Base-by-base conservation (phyloP, 2,113 vertebrate species). In the Mustela nigripes region DNA sequence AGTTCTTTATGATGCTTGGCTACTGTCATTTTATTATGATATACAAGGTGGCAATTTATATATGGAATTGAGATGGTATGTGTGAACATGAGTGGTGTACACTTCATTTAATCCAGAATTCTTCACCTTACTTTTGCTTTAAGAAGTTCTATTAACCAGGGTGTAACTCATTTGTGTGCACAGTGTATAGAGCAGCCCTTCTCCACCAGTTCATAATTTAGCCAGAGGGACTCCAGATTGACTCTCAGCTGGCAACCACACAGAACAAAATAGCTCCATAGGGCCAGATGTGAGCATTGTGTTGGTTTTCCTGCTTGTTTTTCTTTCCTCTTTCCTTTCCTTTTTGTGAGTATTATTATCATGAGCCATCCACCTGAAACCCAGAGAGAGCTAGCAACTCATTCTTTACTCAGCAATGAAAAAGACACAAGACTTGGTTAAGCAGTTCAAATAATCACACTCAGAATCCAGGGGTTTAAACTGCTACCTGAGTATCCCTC, bases 391-490 rank as follows among this genome's bases (percentile, higher is more conserved):
- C 7, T 53, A 42, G 87, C 18, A 36, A 95, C 84, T 95, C 67
- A 18, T 97, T 98, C 93, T 96, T 62, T 48, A 94, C n/a, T 96
- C 91, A 96, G 91, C 2, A 16, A 94, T 89, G 24, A 58, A 78
- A 91, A 91, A 96, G 26, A 79, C 95, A 87, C 85, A 96, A 84
- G 42, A 76, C 71, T 97, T 97, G 28, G 73, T 80, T 97, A 98
- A 97, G 33, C 86, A 21, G 36, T 88, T 92, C 93, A 97, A 98
- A 98, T 97, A 93, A 92, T 96, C 88, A 83, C 88, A 58, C 39
- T 50, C 71, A 80, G 22, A 98, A 96, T 97, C 94, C 91, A 96
- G 82, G 95, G 62, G 58, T 97, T 98, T 98, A 92, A 81, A 56
- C 14, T 94, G 73, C 50, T 76, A 97, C 91, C 78, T 93, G 85